Conservation (phyloP, 2,888 invertebrate genomes). For the Apamea monoglypha region DNA sequence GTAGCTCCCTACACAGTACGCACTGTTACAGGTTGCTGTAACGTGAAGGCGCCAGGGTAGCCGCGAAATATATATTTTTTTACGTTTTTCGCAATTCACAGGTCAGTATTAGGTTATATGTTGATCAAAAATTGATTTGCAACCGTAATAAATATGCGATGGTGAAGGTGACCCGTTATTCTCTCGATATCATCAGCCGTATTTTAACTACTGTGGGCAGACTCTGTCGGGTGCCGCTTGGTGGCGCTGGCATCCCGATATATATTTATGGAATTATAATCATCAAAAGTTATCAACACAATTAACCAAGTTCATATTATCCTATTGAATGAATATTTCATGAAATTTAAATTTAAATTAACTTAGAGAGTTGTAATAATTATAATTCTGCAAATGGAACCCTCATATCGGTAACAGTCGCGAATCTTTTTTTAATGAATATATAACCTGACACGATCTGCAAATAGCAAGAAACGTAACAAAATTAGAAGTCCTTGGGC, state of each 20-base stretch:
- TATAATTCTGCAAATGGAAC: background rate
- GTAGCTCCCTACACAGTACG: background rate
- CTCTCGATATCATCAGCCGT: too few species aligned
- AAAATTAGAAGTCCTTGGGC: background rate
- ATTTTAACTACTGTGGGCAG: too few species aligned
- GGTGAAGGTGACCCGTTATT: too few species aligned
- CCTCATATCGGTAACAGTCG: background rate
- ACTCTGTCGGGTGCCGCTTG: background rate
- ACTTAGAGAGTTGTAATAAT: background rate
- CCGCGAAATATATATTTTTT: background rate
- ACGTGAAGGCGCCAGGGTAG: background rate
- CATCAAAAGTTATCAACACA: too few species aligned
- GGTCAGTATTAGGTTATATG: background rate
- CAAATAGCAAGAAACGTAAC: background rate
- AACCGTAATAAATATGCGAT: too few species aligned
- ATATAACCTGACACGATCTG: background rate
- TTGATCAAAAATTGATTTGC: background rate
- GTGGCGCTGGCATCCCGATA: background rate
- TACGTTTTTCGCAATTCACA: background rate
- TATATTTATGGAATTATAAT: too few species aligned
- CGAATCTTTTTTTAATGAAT: background rate
- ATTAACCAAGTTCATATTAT: too few species aligned
- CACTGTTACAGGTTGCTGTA: background rate
- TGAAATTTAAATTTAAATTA: too few species aligned
- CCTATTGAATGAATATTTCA: background rate